These are phyloP conservation scores for Branchinecta lynchi DNA, from an alignment of 1,140 invertebrate species.

Conservation along the genomic window DNA sequence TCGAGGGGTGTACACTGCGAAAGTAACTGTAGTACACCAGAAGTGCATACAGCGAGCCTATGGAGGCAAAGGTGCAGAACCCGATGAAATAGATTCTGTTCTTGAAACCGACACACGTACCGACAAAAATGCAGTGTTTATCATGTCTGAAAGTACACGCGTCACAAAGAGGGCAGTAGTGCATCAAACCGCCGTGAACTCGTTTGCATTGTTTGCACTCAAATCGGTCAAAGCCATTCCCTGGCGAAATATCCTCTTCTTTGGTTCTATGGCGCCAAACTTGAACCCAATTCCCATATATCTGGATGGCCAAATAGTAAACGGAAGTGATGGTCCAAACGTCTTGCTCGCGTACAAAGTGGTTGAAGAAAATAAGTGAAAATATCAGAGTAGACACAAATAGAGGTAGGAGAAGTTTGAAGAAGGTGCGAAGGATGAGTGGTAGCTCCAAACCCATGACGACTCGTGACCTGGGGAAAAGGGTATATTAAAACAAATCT, in stretches of 20 bases:
- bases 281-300: neutral
- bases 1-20: neutral
- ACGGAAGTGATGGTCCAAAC: neutral
- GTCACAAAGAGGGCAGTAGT: conserved; percentile 19
- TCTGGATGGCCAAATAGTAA: neutral
- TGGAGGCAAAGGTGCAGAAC: conserved; percentile 13
- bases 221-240: neutral
- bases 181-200: neutral
- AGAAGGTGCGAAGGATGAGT: neutral
- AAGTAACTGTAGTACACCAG: neutral
- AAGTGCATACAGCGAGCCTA: conserved; percentile 12
- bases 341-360: neutral
- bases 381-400: neutral
- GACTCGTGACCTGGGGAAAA: too few species aligned
- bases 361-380: neutral
- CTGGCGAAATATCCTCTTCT: neutral
- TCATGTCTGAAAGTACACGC: conserved; percentile 17
- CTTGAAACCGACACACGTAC: conserved; percentile 16
- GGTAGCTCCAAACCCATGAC: neutral
- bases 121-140: conserved; percentile 19
- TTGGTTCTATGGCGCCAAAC: neutral
- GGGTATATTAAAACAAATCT: too few species aligned
- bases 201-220: neutral
- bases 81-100: conserved; percentile 18
- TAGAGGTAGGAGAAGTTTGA: neutral